Conservation (phyloP, 2,797 vertebrate species). For the Lemur catta region DNA sequence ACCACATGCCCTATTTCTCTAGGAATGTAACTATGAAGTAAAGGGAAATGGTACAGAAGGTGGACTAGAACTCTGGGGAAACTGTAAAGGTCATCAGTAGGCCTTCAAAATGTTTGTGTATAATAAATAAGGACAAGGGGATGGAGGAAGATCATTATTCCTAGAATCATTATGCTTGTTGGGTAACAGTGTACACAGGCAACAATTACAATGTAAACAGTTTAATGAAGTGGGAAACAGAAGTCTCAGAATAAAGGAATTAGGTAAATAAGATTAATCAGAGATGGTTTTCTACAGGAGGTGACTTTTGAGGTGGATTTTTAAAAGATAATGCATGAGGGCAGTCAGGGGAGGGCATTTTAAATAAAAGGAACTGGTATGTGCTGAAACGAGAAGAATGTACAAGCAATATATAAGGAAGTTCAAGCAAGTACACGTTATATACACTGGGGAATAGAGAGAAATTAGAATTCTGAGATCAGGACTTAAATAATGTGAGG, state of each 20-base stretch:
- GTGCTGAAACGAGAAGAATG: slow-evolving; percentile 57
- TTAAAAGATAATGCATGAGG: slow-evolving; percentile 10
- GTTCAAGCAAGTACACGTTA: slow-evolving; percentile 56
- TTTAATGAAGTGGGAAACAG: background rate
- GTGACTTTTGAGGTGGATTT: slow-evolving; percentile 37
- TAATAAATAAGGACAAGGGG: background rate
- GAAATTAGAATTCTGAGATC: slow-evolving; percentile 56
- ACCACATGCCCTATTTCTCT: background rate
- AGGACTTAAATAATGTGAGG: slow-evolving; percentile 51
- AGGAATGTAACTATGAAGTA: slow-evolving; percentile 16
- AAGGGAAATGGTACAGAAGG: background rate
- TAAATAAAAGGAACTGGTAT: slow-evolving; percentile 15
- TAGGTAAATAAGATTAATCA: background rate
- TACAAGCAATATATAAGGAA: slow-evolving; percentile 61
- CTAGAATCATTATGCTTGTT: background rate
- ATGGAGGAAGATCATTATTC: background rate
- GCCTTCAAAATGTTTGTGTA: background rate
- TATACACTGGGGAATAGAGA: slow-evolving; percentile 52
- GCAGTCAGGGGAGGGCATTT: slow-evolving; percentile 4
- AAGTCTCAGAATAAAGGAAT: slow-evolving; percentile 31
- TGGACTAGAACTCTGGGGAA: background rate
- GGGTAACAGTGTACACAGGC: slow-evolving; percentile 7
- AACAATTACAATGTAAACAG: slow-evolving; percentile 23
- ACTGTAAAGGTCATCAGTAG: background rate
- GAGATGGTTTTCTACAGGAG: background rate